phyloP scores from a whole-genome alignment of 2,888 invertebrate genomes.

The Plagodis dolabraria region DNA sequence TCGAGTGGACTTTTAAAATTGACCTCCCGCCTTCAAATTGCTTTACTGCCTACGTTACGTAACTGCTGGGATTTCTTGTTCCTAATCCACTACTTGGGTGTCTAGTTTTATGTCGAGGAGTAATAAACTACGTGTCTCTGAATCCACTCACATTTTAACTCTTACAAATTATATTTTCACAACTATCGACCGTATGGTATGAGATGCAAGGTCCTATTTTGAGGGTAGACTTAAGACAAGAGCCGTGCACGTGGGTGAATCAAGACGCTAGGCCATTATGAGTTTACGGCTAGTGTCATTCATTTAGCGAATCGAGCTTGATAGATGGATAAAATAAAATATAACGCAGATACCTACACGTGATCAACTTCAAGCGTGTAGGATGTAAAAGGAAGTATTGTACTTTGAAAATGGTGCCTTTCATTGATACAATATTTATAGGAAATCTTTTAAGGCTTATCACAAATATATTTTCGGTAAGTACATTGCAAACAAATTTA shows the following conservation, averaged over 20 bases:
- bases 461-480: too few relatives aligned
- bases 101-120: conserved; percentile 77
- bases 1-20: conserved; percentile 66
- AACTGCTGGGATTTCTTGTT: conserved; percentile 63
- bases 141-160: conserved; percentile 41
- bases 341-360: conserved; percentile 36
- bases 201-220: conserved; percentile 34
- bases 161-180: conserved; percentile 20
- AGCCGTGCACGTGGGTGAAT: conserved; percentile 71
- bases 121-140: conserved; percentile 67
- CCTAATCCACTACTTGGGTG: conserved; percentile 81
- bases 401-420: too few relatives aligned
- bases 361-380: not conserved
- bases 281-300: conserved; percentile 73
- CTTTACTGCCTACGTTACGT: conserved; percentile 65
- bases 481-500: too few relatives aligned
- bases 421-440: too few relatives aligned
- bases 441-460: too few relatives aligned
- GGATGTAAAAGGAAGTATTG: not conserved
- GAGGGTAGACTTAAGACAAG: conserved; percentile 27
- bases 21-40: conserved; percentile 61
- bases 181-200: conserved; percentile 48
- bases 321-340: conserved; percentile 62
- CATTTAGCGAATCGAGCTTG: conserved; percentile 73
- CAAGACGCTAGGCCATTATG: conserved; percentile 60